phyloP scores from a whole-genome alignment of 2,113 vertebrate genomes.

The Actenoides lindsayi region DNA sequence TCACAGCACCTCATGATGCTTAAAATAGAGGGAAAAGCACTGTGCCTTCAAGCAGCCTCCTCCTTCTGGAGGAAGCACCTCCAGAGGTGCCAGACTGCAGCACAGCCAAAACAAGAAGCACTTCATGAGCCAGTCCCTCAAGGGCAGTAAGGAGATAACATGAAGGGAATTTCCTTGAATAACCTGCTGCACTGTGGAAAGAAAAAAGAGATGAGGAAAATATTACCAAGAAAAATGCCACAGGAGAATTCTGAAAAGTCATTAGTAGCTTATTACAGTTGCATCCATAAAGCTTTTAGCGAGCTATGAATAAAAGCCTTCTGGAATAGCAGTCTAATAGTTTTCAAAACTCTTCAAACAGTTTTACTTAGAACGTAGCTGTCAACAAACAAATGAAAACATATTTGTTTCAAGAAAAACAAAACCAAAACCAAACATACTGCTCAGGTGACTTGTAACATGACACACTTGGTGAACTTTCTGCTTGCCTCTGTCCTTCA shows the following conservation, averaged over 20 bases:
- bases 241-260: slow-evolving; percentile 2
- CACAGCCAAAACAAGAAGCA: background rate
- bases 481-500: background rate
- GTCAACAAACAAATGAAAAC: background rate
- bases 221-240: background rate
- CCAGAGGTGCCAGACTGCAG: background rate
- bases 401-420: background rate
- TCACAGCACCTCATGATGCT: background rate
- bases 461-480: background rate
- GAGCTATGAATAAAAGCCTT: background rate
- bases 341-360: background rate
- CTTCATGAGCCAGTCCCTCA: background rate
- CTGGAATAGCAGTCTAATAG: background rate
- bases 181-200: background rate
- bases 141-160: rapidly evolving
- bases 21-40: background rate
- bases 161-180: background rate
- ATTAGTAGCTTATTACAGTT: background rate
- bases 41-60: rapidly evolving
- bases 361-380: background rate
- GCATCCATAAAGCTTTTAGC: background rate
- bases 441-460: background rate
- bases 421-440: background rate
- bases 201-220: background rate
- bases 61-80: background rate